Conservation (phyloP, 1,140 invertebrate species). For the Orchestia grillus region DNA sequence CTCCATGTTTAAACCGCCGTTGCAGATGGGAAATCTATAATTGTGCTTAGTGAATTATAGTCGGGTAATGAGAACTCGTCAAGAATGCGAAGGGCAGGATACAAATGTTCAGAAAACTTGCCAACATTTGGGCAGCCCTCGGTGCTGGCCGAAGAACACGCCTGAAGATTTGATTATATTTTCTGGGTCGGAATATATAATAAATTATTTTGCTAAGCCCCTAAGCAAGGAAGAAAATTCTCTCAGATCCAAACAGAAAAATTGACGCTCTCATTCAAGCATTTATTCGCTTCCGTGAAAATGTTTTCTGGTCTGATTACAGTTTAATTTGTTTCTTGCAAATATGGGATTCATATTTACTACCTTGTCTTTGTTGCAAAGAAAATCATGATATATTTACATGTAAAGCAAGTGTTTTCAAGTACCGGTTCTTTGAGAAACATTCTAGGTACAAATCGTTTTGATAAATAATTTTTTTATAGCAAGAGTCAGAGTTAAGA, state of each 20-base stretch:
- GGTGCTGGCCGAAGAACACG: neutral
- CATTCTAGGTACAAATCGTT: too few species aligned
- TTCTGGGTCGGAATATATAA: neutral
- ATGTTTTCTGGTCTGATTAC: too few species aligned
- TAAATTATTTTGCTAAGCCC: neutral
- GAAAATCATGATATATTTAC: too few species aligned
- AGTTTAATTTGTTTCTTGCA: too few species aligned
- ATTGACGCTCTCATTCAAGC: too few species aligned
- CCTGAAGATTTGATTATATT: neutral
- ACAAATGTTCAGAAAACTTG: neutral
- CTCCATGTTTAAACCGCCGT: constrained; percentile 7
- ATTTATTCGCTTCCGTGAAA: too few species aligned
- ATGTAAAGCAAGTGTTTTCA: too few species aligned
- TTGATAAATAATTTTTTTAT: too few species aligned
- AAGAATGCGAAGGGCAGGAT: neutral
- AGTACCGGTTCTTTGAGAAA: too few species aligned
- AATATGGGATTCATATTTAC: too few species aligned
- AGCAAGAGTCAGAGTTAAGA: too few species aligned
- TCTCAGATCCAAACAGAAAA: neutral
- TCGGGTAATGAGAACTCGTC: neutral
- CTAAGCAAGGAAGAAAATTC: neutral
- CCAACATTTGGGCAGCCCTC: neutral
- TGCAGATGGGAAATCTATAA: constrained; percentile 2
- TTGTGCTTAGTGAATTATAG: neutral
- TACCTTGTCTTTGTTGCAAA: too few species aligned